Conservation (phyloP, 1,140 invertebrate species). For the Tetragonula clypearis region DNA sequence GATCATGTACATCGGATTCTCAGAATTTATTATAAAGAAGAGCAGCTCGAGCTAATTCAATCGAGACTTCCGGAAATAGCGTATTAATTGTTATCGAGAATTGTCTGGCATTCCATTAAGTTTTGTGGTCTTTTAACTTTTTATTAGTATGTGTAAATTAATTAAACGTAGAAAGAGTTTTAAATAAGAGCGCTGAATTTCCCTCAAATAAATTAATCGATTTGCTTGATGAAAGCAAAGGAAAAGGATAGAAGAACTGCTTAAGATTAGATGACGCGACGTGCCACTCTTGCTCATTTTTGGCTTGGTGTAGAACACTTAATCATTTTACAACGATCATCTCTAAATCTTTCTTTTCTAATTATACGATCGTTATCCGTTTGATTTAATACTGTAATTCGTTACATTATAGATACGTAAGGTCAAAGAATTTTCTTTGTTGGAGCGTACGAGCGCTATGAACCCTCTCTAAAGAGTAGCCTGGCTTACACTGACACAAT, state of each 20-base stretch:
- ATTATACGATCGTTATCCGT: not conserved
- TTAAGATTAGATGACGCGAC: conserved; percentile 42
- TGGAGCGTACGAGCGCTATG: not conserved
- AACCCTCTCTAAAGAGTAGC: not conserved
- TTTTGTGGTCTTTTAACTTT: not conserved
- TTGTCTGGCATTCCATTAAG: not conserved
- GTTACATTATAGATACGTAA: not conserved
- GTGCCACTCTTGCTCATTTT: conserved; percentile 12
- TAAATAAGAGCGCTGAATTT: conserved; percentile 29
- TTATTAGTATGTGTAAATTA: not conserved
- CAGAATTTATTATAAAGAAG: conserved; percentile 7
- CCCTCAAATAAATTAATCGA: conserved; percentile 58
- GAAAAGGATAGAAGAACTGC: conserved; percentile 20
- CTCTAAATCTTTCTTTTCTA: not conserved
- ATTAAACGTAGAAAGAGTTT: not conserved
- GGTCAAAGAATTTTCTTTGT: not conserved
- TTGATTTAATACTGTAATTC: not conserved
- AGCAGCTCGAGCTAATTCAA: not conserved
- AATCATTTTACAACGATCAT: not conserved
- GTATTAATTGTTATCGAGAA: too few species aligned
- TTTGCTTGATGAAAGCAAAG: not conserved
- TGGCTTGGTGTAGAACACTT: not conserved
- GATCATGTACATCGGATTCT: not conserved
- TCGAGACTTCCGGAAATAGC: not conserved
- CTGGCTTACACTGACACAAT: not conserved